Conservation (phyloP, 92 coral and sea anemone species). For the Bergia puertoricense region DNA sequence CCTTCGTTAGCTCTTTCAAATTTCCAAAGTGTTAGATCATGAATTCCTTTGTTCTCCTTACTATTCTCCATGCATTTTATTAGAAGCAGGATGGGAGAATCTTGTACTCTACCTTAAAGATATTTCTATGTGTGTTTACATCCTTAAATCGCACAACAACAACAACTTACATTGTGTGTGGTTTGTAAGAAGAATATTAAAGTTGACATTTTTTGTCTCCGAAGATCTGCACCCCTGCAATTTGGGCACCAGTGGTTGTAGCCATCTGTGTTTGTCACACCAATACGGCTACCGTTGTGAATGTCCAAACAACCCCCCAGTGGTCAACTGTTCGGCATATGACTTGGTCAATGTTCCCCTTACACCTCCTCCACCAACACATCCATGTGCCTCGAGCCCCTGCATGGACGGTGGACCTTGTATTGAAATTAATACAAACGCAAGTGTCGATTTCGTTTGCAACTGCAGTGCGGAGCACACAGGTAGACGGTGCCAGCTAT, state of each 20-base stretch:
- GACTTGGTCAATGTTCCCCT: slow-evolving; percentile 13
- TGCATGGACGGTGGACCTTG: slow-evolving; percentile 38
- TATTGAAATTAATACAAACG: slow-evolving; percentile 18
- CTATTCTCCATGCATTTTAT: too few species aligned
- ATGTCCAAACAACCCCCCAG: slow-evolving; percentile 47
- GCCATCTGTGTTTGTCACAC: slow-evolving; percentile 63
- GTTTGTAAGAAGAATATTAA: too few species aligned
- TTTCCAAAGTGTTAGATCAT: too few species aligned
- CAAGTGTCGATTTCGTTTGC: slow-evolving; percentile 4
- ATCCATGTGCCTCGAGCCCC: slow-evolving; percentile 13
- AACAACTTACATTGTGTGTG: too few species aligned
- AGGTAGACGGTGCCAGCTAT: slow-evolving; percentile 19
- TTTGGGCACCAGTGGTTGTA: slow-evolving; percentile 59
- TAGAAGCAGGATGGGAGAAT: too few species aligned
- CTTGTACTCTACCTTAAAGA: too few species aligned
- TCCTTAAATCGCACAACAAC: too few species aligned
- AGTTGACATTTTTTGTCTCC: not conserved
- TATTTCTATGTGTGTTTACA: too few species aligned
- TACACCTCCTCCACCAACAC: not conserved
- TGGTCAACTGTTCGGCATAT: slow-evolving; percentile 22
- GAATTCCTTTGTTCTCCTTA: too few species aligned
- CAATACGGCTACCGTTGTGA: slow-evolving; percentile 66
- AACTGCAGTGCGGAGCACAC: slow-evolving; percentile 36
- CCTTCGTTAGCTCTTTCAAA: too few species aligned
- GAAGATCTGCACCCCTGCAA: slow-evolving; percentile 63